Percentiles rank a stretch among this genome's conserved stretches.
These are phyloP conservation scores for Oeneis ivallda DNA, from an alignment of 2,888 invertebrate genomes.

Conservation along the genomic window DNA sequence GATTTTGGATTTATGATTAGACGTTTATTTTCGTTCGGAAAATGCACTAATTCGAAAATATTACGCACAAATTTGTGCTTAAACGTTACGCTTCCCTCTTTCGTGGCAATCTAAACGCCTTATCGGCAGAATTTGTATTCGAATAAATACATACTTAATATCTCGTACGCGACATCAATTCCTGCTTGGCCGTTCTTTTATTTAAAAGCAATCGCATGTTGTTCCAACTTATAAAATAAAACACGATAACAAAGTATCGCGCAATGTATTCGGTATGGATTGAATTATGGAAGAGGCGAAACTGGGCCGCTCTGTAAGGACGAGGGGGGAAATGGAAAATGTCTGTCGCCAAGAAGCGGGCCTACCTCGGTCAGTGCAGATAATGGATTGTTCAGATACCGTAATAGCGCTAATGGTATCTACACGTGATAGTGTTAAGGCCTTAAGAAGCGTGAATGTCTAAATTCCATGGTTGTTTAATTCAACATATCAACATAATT, in stretches of 20 bases:
- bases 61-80: no score
- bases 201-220: conserved; percentile 21
- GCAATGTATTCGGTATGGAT: conserved; percentile 74
- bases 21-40: no score
- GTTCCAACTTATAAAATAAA: conserved; percentile 18
- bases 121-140: neutral
- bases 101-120: no score
- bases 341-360: conserved; percentile 75
- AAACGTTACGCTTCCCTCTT: no score
- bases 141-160: no score
- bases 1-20: no score
- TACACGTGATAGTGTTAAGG: conserved; percentile 5
- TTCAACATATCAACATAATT: no score
- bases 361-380: conserved; percentile 68
- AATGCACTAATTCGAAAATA: no score
- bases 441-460: no score
- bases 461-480: no score
- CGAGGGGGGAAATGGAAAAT: conserved; percentile 78
- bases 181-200: conserved; percentile 2
- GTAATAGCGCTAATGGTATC: conserved; percentile 36
- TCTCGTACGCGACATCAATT: conserved; percentile 2
- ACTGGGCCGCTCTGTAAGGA: conserved; percentile 63
- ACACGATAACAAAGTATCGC: conserved; percentile 21
- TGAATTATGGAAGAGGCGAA: conserved; percentile 76
- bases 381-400: conserved; percentile 80